Evolutionary conservation across 2,797 vertebrate genomes (phyloP).

Genomic region (Malacoctenus gilli): DNA sequence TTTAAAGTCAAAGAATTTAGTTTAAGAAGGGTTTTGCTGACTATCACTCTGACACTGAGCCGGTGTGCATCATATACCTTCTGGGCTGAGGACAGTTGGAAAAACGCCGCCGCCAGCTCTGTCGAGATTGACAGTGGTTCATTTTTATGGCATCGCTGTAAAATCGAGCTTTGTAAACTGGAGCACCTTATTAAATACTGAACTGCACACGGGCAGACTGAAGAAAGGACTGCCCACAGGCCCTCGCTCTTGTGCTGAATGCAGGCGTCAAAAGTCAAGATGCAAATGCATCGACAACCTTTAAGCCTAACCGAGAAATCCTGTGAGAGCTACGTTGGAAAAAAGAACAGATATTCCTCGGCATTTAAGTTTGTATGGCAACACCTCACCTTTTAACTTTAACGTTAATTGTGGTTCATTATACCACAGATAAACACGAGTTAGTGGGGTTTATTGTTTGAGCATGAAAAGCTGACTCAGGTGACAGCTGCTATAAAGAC

Average conservation of each 20-base stretch:
- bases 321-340: too few relatives aligned
- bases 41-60: neutral
- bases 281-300: neutral
- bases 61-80: constrained; percentile 13
- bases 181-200: constrained; percentile 63
- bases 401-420: too few relatives aligned
- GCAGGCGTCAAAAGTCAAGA: constrained; percentile 9
- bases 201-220: constrained; percentile 36
- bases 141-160: constrained; percentile 47
- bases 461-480: too few relatives aligned
- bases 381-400: too few relatives aligned
- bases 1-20: too few relatives aligned
- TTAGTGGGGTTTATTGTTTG: too few relatives aligned
- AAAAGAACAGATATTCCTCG: too few relatives aligned
- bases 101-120: too few relatives aligned
- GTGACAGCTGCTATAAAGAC: too few relatives aligned
- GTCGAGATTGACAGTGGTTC: constrained; percentile 44
- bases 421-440: too few relatives aligned
- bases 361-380: too few relatives aligned
- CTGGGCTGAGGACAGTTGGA: constrained; percentile 15
- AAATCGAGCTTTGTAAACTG: constrained; percentile 50
- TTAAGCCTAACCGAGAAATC: neutral
- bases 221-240: constrained; percentile 32
- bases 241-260: constrained; percentile 8
- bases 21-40: too few relatives aligned